These are phyloP conservation scores for Euclidia mi DNA, from an alignment of 2,888 invertebrate species.

Conservation along the genomic window DNA sequence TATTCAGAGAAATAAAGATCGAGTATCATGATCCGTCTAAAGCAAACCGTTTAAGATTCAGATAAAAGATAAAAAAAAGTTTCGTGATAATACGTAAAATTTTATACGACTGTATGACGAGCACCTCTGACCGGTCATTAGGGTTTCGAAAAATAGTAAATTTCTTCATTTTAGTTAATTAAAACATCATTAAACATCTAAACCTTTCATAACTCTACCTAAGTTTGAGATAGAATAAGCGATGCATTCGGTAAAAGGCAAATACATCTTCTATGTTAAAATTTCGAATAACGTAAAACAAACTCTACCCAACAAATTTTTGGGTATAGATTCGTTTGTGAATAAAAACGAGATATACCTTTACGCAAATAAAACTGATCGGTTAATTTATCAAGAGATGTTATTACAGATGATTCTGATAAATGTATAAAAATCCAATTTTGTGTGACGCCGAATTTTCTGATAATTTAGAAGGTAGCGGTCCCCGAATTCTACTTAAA, in stretches of 20 bases:
- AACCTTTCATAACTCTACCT: conserved; percentile 50
- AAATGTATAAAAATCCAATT: conserved; percentile 71
- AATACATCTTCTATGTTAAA: conserved; percentile 6
- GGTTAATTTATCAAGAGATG: conserved; percentile 64
- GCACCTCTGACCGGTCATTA: conserved; percentile 18
- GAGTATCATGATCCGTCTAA: conserved; percentile 1
- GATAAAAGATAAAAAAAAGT: conserved; percentile 3
- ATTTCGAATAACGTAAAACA: conserved; percentile 2
- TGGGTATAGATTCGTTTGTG: conserved; percentile 8
- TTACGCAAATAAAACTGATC: conserved; percentile 25
- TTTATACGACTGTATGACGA: conserved; percentile 1
- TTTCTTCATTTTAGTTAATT: conserved; percentile 28
- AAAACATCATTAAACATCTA: conserved; percentile 52
- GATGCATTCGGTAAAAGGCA: conserved; percentile 15
- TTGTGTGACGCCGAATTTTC: conserved; percentile 68
- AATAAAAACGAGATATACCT: conserved; percentile 3
- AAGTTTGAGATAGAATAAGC: conserved; percentile 29
- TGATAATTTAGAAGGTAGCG: conserved; percentile 63
- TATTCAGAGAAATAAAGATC: conserved; percentile 3
- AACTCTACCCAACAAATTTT: fast-evolving
- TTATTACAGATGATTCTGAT: conserved; percentile 70
- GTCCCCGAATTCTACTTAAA: conserved; percentile 53
- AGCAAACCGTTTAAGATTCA: neutral
- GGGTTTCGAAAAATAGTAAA: conserved; percentile 12
- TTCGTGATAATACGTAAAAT: conserved; percentile 3